Evolutionary conservation across 1,140 invertebrate species (phyloP), one percentile per base, ranked within the genome.

Genomic region (Epicauta chinensis): DNA sequence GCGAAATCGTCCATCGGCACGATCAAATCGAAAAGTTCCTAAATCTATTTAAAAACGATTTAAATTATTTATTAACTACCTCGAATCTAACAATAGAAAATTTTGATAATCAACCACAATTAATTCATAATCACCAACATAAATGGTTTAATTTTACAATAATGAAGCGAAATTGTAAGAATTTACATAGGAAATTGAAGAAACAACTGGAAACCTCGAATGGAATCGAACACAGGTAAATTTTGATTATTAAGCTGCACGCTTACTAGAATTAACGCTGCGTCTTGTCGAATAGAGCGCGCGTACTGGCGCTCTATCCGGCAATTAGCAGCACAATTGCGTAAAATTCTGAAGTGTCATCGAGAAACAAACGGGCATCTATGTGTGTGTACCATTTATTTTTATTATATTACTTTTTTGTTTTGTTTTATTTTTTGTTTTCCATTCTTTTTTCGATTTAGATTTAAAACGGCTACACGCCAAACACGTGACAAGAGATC

Each of bases 1-100:
- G 84, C 62, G 82, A 86, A 66, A 79, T 79, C 59, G 66, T 83
- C 15, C 70, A 73, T 2, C 73, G 81, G 39, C 65, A 60, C 14
- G 68, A 73, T 58, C 66, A 73, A 16, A 74, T 77, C 0, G 67
- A 71, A 57, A 71, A 78, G 48, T 84, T 84, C 66, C 58, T 80
- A 38, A 69, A 69, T 59, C 72, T 66, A 36, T 73, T 83, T 61
- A 66, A 74, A 53, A 69, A 71, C 56, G 80, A 82, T 66, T 63
- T 79, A 39, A 73, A 72, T 61, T 51, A 69, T 39, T 72, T 34
- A 34, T n/a, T 75, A 31, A 68, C 53, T 70, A 75, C 51, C 55
- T 62, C 55, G 35, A 69, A 65, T 53, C 35, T 65, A 32, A 66
- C 63, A 34, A 45, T 68, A 23, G 54, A 62, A 44, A 53, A 50